phyloP scores from a whole-genome alignment of 2,113 vertebrate species.

The Todiramphus saurophagus region DNA sequence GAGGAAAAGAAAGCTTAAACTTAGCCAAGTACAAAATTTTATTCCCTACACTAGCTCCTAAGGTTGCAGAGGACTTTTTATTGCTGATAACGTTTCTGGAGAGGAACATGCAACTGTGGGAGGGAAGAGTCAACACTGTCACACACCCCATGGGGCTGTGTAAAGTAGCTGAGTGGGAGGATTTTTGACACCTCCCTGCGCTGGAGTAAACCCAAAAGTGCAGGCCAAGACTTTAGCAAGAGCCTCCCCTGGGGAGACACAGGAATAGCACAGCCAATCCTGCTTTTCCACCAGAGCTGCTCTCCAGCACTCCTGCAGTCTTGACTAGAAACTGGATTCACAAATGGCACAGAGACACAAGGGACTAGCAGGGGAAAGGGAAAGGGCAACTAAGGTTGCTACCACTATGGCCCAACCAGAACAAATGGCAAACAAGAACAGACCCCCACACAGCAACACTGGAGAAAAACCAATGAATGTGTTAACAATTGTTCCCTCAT shows the following conservation, averaged over 20 bases:
- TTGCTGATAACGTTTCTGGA: background rate
- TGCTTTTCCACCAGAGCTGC: background rate
- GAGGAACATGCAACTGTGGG: background rate
- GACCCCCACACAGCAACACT: background rate
- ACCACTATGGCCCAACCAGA: background rate
- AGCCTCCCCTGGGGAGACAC: background rate
- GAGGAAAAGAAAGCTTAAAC: background rate
- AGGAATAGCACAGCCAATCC: slow-evolving; percentile 15
- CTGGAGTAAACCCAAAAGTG: slow-evolving; percentile 18
- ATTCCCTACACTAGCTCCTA: background rate
- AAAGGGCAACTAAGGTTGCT: slow-evolving; percentile 10
- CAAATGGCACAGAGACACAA: background rate
- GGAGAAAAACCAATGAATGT: rapidly evolving
- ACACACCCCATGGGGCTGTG: background rate
- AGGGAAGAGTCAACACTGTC: background rate
- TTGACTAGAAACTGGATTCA: background rate
- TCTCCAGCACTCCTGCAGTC: background rate
- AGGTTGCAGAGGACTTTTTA: background rate
- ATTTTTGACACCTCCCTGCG: slow-evolving; percentile 10
- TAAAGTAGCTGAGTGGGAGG: slow-evolving; percentile 34
- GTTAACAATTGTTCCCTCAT: background rate
- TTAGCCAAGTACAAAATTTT: background rate
- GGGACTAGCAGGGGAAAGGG: background rate
- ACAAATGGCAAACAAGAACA: background rate
- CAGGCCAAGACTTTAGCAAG: background rate